Percentiles rank a stretch among this genome's conserved stretches.
These are phyloP conservation scores for Nestor notabilis DNA, from an alignment of 2,113 vertebrate species.

Conservation along the genomic window DNA sequence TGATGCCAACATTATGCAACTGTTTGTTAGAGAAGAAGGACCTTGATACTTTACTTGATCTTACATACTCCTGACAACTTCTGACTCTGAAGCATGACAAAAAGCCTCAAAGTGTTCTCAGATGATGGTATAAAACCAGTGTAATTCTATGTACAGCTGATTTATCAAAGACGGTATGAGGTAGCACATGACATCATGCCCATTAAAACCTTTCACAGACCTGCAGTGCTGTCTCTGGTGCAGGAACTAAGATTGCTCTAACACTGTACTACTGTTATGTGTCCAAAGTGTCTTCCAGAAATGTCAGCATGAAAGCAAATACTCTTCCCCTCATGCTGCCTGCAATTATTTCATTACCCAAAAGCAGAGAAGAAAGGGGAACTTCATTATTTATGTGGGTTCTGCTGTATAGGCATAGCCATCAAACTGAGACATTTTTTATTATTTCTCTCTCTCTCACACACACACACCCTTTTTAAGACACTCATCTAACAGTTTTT, in stretches of 20 bases:
- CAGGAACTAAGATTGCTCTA: neutral
- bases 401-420: neutral
- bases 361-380: neutral
- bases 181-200: neutral
- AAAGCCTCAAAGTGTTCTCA: neutral
- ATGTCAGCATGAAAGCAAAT: neutral
- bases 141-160: neutral
- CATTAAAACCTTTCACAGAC: neutral
- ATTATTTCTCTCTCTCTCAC: neutral
- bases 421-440: neutral
- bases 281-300: neutral
- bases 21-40: neutral
- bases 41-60: neutral
- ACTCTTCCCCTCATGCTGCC: neutral
- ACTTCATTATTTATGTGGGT: neutral
- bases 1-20: neutral
- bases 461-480: neutral
- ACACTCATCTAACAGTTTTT: neutral
- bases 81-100: neutral
- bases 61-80: neutral
- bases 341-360: neutral
- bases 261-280: neutral
- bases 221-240: neutral
- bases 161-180: neutral
- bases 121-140: neutral